Base-by-base conservation (phyloP, 2,113 vertebrate genomes). In the Phodopus roborovskii region DNA sequence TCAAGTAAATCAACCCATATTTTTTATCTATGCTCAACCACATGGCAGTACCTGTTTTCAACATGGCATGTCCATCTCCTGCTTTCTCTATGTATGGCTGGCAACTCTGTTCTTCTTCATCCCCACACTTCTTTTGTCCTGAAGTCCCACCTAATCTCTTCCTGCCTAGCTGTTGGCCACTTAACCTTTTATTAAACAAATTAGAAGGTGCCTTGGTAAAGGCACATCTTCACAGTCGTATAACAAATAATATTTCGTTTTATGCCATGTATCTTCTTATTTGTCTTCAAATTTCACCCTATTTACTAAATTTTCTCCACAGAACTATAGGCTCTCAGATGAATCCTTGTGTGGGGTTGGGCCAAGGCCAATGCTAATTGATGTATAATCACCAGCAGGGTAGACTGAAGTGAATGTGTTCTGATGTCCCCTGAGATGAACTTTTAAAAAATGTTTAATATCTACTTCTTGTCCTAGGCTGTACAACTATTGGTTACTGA, bases 301-400 rank as follows among this genome's bases (percentile, higher is more conserved):
- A 75, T 19, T 73, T 97, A 77, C 70, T 71, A 90, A 77, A 74
- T 48, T 68, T 78, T 16, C 94, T 94, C 66, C 53, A 66, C 42
- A 30, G 64, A 96, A 92, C 12, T 2, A 30, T 45, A 75, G 22
- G 13, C 83, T 42, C n/a, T n/a, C 95, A 92, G 92, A 77, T 7
- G 11, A 78, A 26, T 78, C 50, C 94, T 95, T 93, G 0, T 75
- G 91, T 58, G 86, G n/a, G 50, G 33, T 12, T 36, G 48, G 19
- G 48, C 92, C n/a, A 10, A 77, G 56, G 3, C 53, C 82, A 50
- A 26, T 45, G 8, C 36, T 95, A 56, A 93, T 88, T 93, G 48
- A 89, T 36, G 10, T 84, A 36, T 39, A 75, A 22, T 88, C 30
- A 90, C 39, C 85, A 84, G 81, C 33, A 70, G 39, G 36, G 24